phyloP scores from a whole-genome alignment of 2,888 invertebrate genomes.

The Thereva unica region DNA sequence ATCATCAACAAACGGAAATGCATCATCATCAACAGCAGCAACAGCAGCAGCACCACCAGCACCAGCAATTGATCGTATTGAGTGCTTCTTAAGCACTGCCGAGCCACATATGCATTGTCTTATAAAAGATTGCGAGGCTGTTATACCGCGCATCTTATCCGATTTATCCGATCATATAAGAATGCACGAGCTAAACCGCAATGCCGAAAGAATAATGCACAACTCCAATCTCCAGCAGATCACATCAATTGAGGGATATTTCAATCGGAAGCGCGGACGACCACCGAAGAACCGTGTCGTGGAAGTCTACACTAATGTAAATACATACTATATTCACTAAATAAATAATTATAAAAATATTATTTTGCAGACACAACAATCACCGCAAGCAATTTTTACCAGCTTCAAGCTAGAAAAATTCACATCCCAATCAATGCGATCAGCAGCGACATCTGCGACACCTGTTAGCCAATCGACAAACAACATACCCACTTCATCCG shows the following conservation, averaged over 20 bases:
- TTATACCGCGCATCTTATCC: slow-evolving; percentile 43
- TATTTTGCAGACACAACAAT: slow-evolving; percentile 63
- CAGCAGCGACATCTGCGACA: background rate
- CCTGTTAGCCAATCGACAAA: background rate
- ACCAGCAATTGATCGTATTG: slow-evolving; percentile 8
- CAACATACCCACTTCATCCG: background rate
- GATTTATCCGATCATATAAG: slow-evolving; percentile 46
- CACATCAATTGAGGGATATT: slow-evolving; percentile 87
- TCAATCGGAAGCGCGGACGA: slow-evolving; percentile 87
- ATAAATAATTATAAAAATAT: no score
- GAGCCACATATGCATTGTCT: slow-evolving; percentile 47
- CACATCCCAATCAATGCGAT: background rate
- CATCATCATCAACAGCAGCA: background rate
- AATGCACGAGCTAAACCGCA: slow-evolving; percentile 43
- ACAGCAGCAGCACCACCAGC: background rate
- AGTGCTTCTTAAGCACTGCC: slow-evolving; percentile 26
- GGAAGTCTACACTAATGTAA: slow-evolving; percentile 85
- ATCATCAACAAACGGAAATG: background rate
- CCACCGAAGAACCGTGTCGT: slow-evolving; percentile 96
- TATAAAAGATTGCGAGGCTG: slow-evolving; percentile 45
- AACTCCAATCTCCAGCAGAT: slow-evolving; percentile 50
- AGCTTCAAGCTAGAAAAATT: slow-evolving; percentile 88
- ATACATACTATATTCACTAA: slow-evolving; percentile 47
- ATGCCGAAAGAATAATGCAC: slow-evolving; percentile 40
- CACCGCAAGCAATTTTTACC: slow-evolving; percentile 90